Percentiles rank a stretch among this genome's conserved stretches.
These are phyloP conservation scores for Panulirus ornatus DNA, from an alignment of 1,140 invertebrate species.

Conservation along the genomic window DNA sequence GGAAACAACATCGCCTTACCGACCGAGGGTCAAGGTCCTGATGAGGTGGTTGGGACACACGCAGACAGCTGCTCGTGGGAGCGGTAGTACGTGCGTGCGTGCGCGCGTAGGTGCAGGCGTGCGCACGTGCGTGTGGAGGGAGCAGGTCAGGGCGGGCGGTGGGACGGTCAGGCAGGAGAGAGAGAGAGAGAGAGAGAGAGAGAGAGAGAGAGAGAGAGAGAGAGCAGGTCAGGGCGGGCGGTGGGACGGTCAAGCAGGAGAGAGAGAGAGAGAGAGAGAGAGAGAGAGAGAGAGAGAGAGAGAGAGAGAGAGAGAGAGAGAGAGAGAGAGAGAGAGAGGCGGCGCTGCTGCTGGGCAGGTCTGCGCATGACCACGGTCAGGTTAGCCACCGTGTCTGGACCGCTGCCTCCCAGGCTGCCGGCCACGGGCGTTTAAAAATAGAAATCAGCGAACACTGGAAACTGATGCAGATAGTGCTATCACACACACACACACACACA, in stretches of 20 bases:
- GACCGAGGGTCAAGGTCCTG: not conserved
- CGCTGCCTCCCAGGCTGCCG: no score
- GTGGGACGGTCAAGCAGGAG: not conserved
- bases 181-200: not conserved
- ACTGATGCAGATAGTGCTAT: no score
- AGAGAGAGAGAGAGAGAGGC: no score
- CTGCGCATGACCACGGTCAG: no score
- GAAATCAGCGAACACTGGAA: no score
- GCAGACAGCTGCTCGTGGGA: not conserved
- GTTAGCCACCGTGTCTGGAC: no score
- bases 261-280: not conserved
- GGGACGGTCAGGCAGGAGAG: not conserved
- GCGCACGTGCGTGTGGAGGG: no score
- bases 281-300: no score
- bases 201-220: not conserved
- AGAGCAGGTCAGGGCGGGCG: not conserved
- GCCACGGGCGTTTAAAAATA: no score
- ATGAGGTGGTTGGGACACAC: not conserved
- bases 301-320: no score
- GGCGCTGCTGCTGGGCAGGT: no score
- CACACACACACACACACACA: no score
- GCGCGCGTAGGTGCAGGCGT: not conserved
- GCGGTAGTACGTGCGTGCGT: not conserved
- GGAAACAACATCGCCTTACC: not conserved
- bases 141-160: not conserved